Conservation (phyloP, 2,888 invertebrate species). For the Atethmia centrago region DNA sequence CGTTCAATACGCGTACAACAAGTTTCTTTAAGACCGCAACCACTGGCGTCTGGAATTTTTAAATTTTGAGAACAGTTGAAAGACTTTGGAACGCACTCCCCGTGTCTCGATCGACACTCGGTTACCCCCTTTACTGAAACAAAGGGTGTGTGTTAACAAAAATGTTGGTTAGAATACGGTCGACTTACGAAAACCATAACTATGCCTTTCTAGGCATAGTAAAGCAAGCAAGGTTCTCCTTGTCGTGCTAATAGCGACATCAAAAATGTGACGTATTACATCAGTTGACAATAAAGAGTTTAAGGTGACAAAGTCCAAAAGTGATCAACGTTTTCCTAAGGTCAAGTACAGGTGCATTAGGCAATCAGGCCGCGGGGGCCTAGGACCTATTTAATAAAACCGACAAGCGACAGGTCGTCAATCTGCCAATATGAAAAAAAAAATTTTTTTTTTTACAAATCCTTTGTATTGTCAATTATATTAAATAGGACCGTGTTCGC, state of each 20-base stretch:
- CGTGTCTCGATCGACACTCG: constrained; percentile 13
- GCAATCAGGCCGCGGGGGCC: too few species aligned
- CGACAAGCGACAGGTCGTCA: neutral
- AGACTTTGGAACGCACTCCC: constrained; percentile 13
- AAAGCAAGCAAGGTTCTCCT: too few species aligned
- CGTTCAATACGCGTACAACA: constrained; percentile 16
- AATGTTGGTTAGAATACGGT: neutral
- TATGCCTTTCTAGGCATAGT: too few species aligned
- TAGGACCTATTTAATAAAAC: neutral
- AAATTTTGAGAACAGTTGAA: constrained; percentile 7
- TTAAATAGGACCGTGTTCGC: neutral
- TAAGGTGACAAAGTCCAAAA: neutral
- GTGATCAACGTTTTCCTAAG: neutral
- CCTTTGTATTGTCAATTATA: neutral
- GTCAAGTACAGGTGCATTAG: neutral
- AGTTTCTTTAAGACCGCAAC: constrained; percentile 7
- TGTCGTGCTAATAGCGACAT: neutral
- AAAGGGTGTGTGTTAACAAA: constrained; percentile 32
- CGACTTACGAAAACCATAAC: neutral
- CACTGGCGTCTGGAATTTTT: neutral
- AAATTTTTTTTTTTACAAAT: too few species aligned
- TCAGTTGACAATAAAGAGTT: neutral
- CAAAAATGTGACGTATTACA: neutral
- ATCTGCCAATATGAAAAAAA: neutral
- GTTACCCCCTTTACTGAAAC: constrained; percentile 39